phyloP scores from a whole-genome alignment of 92 coral and sea anemone genomes.

The Scolanthus callimorphus region DNA sequence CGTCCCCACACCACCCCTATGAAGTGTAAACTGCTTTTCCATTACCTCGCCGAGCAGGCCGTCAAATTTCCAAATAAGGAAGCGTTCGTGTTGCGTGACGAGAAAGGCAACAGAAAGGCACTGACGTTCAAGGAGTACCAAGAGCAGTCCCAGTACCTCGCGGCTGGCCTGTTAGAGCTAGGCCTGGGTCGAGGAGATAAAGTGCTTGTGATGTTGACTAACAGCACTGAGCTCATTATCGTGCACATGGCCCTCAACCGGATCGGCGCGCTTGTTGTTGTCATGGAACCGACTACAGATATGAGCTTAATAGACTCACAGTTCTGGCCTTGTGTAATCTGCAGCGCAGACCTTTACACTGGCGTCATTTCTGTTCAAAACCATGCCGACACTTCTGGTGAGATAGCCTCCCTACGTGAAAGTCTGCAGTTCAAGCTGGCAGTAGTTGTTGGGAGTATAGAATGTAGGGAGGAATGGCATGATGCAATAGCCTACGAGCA shows the following conservation, averaged over 20 bases:
- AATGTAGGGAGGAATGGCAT: neutral
- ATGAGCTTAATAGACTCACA: neutral
- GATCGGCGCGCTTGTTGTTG: constrained; percentile 25
- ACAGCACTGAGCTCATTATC: constrained; percentile 25
- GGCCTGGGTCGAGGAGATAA: constrained; percentile 45
- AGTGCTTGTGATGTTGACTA: constrained; percentile 26
- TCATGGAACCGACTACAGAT: neutral
- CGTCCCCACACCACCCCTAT: constrained; percentile 11
- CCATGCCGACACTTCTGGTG: neutral
- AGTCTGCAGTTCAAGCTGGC: neutral
- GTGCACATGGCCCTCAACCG: constrained; percentile 40
- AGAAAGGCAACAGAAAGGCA: constrained; percentile 3
- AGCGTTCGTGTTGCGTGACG: constrained; percentile 39
- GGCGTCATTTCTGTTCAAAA: neutral
- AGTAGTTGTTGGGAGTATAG: neutral
- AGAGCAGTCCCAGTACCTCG: constrained; percentile 25
- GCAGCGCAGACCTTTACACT: neutral
- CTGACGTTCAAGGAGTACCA: constrained; percentile 36
- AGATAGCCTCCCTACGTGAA: neutral
- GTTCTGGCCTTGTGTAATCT: neutral
- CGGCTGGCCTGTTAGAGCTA: constrained; percentile 16
- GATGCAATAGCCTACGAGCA: too few species aligned
- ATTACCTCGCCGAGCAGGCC: constrained; percentile 29
- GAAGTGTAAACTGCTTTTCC: constrained; percentile 28
- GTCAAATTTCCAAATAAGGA: constrained; percentile 17